Evolutionary conservation across 1,140 invertebrate genomes (phyloP), one percentile per base, ranked within the genome.

Genomic region (Neuroterus valhalla): DNA sequence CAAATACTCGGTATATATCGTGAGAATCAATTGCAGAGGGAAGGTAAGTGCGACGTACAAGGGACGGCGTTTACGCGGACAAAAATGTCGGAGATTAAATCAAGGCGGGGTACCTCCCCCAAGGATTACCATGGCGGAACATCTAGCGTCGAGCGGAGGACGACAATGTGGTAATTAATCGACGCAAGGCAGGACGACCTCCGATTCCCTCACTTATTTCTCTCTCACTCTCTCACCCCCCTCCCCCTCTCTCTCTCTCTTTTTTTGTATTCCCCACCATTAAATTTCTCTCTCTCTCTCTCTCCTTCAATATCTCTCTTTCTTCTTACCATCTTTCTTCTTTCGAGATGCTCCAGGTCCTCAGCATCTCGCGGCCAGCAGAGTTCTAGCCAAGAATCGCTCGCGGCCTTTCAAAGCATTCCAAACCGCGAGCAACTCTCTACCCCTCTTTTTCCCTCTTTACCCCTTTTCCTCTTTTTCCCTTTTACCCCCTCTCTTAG

Each of bases 91-190:
- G 70, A 86, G 85, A 85, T 87, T 85, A 86, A 87, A 87, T 83
- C 83, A 78, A 85, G 80, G 79, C 84, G 77, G 77, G 71, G 75
- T 73, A 74, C 62, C 72, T 78, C 75, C 82, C 82, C 81, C 78
- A 82, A 72, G 79, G 85, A 84, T 89, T 84, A 83, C 86, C 85
- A 82, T 77, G 79, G 80, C 74, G 78, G 79, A 84, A 84, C 82
- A 87, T 87, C 84, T 86, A 86, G 82, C 80, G 85, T 86, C 76
- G 78, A 79, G 77, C 75, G 81, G 77, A 81, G 81, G 86, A 89
- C 88, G 87, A 89, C 88, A 89, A 89, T 90, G 88, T 89, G 88
- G 87, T 89, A 90, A 90, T 90, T 90, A 90, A 90, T 89, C 88
- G 88, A 89, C 86, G 85, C 85, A 86, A 88, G 82, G 81, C 78